Conservation (phyloP, 2,113 vertebrate species). For the Sinocyclocheilus anshuiensis region DNA sequence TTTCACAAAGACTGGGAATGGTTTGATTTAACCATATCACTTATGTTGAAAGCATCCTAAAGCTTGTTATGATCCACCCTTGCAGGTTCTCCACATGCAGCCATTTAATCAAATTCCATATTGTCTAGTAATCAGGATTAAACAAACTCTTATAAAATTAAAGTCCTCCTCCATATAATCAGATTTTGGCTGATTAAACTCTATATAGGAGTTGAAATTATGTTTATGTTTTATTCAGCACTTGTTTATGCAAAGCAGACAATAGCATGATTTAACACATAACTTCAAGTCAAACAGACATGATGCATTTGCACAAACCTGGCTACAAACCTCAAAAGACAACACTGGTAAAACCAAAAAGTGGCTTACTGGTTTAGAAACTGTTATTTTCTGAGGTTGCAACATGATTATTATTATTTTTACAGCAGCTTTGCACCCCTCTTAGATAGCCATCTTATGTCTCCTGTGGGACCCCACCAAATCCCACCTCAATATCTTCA, state of each 20-base stretch:
- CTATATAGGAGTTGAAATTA: neutral
- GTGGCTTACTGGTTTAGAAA: slow-evolving; percentile 2
- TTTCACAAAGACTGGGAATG: neutral
- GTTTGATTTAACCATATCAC: neutral
- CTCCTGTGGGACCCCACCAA: slow-evolving; percentile 71
- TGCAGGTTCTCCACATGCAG: neutral
- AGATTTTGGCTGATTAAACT: neutral
- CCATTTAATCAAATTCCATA: slow-evolving; percentile 16
- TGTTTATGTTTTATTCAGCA: neutral
- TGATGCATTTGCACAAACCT: neutral
- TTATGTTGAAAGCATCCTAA: neutral
- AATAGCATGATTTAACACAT: neutral
- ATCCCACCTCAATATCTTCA: slow-evolving; percentile 78
- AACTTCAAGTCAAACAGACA: neutral
- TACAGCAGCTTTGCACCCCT: slow-evolving; percentile 61
- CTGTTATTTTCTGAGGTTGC: slow-evolving; percentile 2
- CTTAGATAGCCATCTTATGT: slow-evolving; percentile 64
- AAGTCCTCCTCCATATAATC: neutral
- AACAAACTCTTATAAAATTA: neutral
- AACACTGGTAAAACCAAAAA: neutral
- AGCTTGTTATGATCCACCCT: slow-evolving; percentile 2
- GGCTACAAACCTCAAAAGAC: neutral
- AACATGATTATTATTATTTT: slow-evolving; percentile 56
- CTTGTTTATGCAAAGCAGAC: neutral
- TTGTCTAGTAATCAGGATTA: neutral